Base-by-base conservation (phyloP, 1,140 invertebrate genomes). In the Holotrichia oblita region DNA sequence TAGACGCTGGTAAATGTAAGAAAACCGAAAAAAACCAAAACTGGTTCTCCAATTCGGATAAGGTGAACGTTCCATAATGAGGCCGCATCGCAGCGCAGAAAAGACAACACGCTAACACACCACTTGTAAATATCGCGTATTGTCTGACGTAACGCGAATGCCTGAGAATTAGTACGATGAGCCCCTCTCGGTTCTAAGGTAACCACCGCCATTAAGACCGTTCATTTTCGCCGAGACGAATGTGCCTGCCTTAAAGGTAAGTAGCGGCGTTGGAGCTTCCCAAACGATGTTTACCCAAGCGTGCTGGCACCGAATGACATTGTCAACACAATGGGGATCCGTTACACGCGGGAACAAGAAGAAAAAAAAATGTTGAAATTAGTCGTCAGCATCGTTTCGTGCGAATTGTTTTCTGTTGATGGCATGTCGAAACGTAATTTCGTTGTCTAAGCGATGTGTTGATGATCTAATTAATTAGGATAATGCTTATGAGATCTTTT, bases 71-170 rank as follows among this genome's bases (percentile, higher is more conserved):
- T 27, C 61, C 61, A 69, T 69, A 69, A 69, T 34, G 61, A 69
- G 61, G 61, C 61, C 61, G 61, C 27, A 69, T 34, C 17, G 61
- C 61, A 69, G 61, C 61, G n/a, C 0, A 1, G 4, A 4, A 34
- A 34, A 34, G 27, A 34, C 27, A 69, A 69, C 17, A 69, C 61
- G 12, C 17, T 24, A n/a, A n/a, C n/a, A n/a, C n/a, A n/a, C n/a
- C 61, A 22, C 61, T 69, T 69, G 61, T 69, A 69, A 69, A 69
- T 69, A 69, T 69, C 61, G 27, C 22, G 22, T 69, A 27, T 69
- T 69, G 22, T 69, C 61, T 69, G 61, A 69, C 61, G 61, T 69
- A 69, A 69, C 27, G 61, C 61, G 22, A 69, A 69, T 69, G 61
- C 24, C 61, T 69, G 61, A 69, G 61, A 69, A 69, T 69, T 69